Percentiles rank a stretch among this genome's conserved stretches.
Evolutionary conservation across 2,797 vertebrate species (phyloP).

Genomic region (Chaetophractus vellerosus): DNA sequence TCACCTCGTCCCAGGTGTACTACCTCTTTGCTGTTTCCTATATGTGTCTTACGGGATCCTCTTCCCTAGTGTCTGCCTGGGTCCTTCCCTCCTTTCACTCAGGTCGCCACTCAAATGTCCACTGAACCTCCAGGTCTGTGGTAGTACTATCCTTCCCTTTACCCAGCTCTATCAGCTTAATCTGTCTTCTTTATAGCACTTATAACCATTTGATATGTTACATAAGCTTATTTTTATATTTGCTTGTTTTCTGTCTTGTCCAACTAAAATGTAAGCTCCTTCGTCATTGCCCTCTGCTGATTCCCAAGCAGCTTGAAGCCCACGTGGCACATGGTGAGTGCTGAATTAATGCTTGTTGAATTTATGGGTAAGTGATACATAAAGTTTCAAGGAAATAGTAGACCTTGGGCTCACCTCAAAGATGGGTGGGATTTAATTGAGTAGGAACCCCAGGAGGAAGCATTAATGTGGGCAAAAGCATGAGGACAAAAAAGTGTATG

Average conservation of each 20-base stretch:
- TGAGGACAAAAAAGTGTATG: background rate
- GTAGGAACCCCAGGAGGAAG: background rate
- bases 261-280: background rate
- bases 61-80: too few species aligned
- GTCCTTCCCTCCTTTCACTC: too few species aligned
- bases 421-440: background rate
- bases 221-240: background rate
- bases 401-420: background rate
- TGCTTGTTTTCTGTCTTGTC: conserved; percentile 2
- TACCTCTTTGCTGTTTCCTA: too few species aligned
- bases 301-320: background rate
- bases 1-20: too few species aligned
- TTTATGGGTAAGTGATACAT: background rate
- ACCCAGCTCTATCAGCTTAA: rapidly evolving
- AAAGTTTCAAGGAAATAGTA: background rate
- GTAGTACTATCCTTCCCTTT: background rate
- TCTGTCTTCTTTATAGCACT: background rate
- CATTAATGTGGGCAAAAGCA: background rate
- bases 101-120: too few species aligned
- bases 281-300: background rate
- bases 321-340: rapidly evolving
- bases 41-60: too few species aligned
- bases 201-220: background rate
- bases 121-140: too few species aligned
- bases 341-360: background rate